Conservation (phyloP, 2,888 invertebrate species). For the Aphodius sticticus region DNA sequence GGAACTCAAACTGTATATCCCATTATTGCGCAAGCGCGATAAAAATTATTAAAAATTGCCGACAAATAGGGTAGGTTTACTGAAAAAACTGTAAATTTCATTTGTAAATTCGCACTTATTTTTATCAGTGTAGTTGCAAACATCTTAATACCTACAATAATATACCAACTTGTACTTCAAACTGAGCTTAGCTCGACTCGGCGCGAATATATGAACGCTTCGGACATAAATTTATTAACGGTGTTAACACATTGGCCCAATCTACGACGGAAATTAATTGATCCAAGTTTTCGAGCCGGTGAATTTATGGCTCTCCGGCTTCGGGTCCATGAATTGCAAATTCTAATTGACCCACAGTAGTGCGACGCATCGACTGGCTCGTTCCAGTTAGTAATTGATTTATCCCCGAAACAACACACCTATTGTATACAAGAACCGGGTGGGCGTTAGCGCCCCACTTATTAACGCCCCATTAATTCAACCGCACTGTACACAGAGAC, state of each 20-base stretch:
- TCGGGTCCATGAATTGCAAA: slow-evolving; percentile 49
- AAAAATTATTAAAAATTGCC: no score
- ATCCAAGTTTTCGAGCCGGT: slow-evolving; percentile 52
- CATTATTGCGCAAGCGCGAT: no score
- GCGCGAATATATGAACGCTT: neutral
- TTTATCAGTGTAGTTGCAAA: no score
- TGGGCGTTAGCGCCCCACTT: slow-evolving; percentile 41
- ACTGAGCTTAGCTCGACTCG: neutral
- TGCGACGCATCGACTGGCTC: slow-evolving; percentile 50
- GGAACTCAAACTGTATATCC: no score
- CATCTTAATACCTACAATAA: no score
- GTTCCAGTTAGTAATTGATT: slow-evolving; percentile 53
- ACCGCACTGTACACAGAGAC: slow-evolving; percentile 13
- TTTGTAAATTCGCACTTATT: no score
- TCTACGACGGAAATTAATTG: slow-evolving; percentile 54
- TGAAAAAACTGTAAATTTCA: no score
- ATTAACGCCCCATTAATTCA: slow-evolving; percentile 38
- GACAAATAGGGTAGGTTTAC: no score
- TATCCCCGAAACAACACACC: slow-evolving; percentile 51
- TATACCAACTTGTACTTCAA: neutral
- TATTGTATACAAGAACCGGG: slow-evolving; percentile 52
- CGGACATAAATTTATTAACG: slow-evolving; percentile 51
- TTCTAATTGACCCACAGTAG: slow-evolving; percentile 48
- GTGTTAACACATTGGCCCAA: slow-evolving; percentile 51
- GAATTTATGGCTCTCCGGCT: slow-evolving; percentile 53